Evolutionary conservation across 1,140 invertebrate genomes (phyloP), one percentile per base, ranked within the genome.

Genomic region (Melitaea cinxia): DNA sequence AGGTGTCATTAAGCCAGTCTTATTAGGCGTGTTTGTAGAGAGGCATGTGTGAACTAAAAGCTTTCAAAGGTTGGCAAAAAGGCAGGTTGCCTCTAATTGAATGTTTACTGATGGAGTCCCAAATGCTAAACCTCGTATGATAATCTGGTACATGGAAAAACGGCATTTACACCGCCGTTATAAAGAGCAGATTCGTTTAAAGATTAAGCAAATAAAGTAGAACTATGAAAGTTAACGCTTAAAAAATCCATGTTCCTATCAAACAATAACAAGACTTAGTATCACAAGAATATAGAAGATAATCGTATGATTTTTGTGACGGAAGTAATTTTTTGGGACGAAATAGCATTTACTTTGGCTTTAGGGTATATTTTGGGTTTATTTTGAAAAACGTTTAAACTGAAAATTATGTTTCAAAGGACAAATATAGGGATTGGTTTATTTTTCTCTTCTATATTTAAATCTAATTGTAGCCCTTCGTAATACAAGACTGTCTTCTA

Each of bases 11-110:
- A 59, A 49, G 9, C 17, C 4, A 9, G 14, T 45, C 56, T 59
- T 59, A 54, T 62, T 35, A 54, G 15, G 30, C 15, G 10, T 45
- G 50, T 28, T 53, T 50, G 57, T 60, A 24, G 35, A 37, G 35
- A 17, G 23, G 59, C 35, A 35, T 53, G 49, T 63, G 70, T 65
- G 54, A 65, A 62, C 70, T 72, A 69, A 67, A 67, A 72, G 70
- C 67, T 65, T 72, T 72, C 70, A 72, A 65, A 72, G 70, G 70
- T 72, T n/a, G n/a, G n/a, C n/a, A n/a, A n/a, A n/a, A n/a, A n/a
- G 62, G 62, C 58, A 62, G 61, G 65, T 64, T 58, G 62, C 39
- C 58, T 68, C 62, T 69, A 72, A 72, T 72, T 72, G 70, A 72
- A 72, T 72, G 65, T 72, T 68, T 72, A 59, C 58, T 69, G 39